Evolutionary conservation across 2,113 vertebrate genomes (phyloP), one percentile per base, ranked within the genome.

Genomic region (Gymnocephalus cernua): DNA sequence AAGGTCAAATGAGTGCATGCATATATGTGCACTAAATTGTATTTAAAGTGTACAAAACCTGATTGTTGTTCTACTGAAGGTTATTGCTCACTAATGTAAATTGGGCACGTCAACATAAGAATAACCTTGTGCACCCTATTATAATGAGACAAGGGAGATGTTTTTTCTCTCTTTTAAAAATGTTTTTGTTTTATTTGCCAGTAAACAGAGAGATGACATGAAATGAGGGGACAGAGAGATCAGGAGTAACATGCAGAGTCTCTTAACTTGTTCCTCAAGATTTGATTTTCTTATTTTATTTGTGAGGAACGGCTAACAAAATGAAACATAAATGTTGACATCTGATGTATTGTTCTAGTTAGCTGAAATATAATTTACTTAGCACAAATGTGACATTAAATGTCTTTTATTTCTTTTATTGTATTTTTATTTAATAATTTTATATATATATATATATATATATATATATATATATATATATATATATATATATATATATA

Each of bases 1-100:
- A 44, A 32, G 58, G 64, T 50, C 38, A 73, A 15, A 64, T 74
- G 4, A 75, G 11, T 48, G n/a, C 47, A 56, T 79, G 1, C 41
- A 56, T 79, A 1, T 35, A 65, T 53, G 19, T 58, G 11, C 19
- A 21, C 29, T 48, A 54, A 53, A 45, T 10, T 72, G 3, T 48
- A 48, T 18, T 18, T 48, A 6, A 18, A 16, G 14, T 11, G 29
- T 57, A 21, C 67, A 57, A 65, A 10, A 2, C 53, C 1, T 41
- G 10, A 38, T 21, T 76, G 18, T 75, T 59, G 3, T 47, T 70
- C 15, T 35, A 16, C 15, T 69, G 11, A 6, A 61, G 5, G 14
- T 38, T 61, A 57, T 35, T 73, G 6, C n/a, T 75, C 11, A 48
- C 41, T 29, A 16, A 23, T 73, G 19, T 72, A 44, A 48, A 51